These are phyloP conservation scores for Nasua narica DNA, from an alignment of 2,797 vertebrate species.

Conservation along the genomic window DNA sequence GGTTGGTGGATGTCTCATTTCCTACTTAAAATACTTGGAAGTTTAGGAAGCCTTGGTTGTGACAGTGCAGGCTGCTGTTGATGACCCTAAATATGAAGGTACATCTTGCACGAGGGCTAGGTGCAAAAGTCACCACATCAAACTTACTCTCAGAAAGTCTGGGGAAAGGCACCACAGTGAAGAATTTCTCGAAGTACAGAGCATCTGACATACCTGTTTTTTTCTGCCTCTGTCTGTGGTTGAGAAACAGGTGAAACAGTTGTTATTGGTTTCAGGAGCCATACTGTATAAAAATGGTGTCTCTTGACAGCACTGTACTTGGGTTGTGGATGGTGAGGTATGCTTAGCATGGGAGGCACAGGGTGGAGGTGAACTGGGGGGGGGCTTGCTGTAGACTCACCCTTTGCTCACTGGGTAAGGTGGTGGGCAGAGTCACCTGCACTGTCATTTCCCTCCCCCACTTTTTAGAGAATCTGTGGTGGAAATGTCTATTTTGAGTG, in stretches of 20 bases:
- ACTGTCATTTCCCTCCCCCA: no score
- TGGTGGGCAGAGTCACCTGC: background rate
- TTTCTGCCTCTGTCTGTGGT: background rate
- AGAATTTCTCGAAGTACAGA: background rate
- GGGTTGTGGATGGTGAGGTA: background rate
- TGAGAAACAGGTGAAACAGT: background rate
- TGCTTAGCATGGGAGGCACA: background rate
- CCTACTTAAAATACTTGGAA: background rate
- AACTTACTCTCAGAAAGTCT: background rate
- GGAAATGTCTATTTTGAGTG: background rate
- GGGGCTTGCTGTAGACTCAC: background rate
- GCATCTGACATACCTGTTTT: background rate
- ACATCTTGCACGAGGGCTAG: background rate
- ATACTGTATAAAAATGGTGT: accelerated
- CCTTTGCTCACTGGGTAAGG: accelerated
- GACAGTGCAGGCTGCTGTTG: background rate
- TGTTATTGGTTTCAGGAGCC: background rate
- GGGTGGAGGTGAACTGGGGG: background rate
- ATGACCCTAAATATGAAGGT: background rate
- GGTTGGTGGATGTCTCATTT: background rate
- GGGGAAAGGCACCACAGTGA: no score
- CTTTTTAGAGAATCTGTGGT: background rate
- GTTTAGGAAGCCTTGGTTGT: background rate
- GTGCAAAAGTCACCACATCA: background rate
- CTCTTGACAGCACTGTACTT: background rate